Conservation (phyloP, 2,797 vertebrate species). For the Cuculus canorus region DNA sequence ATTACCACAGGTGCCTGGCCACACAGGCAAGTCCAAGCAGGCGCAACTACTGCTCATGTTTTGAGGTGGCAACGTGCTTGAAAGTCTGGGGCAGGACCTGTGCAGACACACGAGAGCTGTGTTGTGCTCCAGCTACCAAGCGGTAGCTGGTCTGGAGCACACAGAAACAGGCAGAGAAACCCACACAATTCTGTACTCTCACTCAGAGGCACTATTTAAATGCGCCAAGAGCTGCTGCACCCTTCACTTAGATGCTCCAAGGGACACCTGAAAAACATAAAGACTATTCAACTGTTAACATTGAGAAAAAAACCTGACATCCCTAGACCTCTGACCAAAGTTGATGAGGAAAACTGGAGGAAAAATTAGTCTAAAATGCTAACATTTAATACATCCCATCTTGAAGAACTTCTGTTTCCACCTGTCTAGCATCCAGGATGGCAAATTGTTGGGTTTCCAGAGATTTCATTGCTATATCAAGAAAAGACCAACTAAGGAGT, state of each 20-base stretch:
- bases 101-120: rapidly evolving
- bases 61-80: background rate
- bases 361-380: too few relatives aligned
- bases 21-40: background rate
- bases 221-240: background rate
- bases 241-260: background rate
- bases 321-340: background rate
- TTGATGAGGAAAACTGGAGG: background rate
- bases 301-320: background rate
- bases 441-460: background rate
- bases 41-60: rapidly evolving
- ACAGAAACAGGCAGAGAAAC: background rate
- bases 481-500: background rate
- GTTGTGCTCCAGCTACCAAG: background rate
- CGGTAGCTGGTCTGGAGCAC: rapidly evolving
- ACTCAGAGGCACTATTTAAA: background rate
- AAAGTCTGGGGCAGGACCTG: background rate
- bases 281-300: too few relatives aligned
- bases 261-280: background rate
- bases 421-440: background rate
- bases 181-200: background rate
- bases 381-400: background rate
- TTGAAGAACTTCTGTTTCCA: background rate
- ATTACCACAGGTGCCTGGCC: background rate
- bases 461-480: background rate